Evolutionary conservation across 1,140 invertebrate species (phyloP).

Genomic region (Halotydeus destructor): DNA sequence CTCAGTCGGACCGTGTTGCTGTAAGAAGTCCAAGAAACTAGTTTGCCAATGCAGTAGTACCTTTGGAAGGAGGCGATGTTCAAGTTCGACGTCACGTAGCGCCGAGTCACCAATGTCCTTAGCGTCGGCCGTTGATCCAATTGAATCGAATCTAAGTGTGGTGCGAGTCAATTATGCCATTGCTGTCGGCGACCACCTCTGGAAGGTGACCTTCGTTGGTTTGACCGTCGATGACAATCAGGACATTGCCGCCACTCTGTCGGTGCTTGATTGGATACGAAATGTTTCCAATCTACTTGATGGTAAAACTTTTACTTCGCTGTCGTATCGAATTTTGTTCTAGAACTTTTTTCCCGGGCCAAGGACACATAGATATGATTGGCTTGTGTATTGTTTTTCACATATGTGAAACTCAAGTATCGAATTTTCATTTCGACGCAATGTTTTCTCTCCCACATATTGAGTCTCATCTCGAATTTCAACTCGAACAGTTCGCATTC

Average conservation of each 20-base stretch:
- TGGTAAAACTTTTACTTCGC: neutral
- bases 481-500: no score
- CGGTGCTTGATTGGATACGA: neutral
- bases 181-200: neutral
- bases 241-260: neutral
- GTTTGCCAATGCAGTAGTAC: neutral
- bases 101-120: neutral
- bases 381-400: no score
- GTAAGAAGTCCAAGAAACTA: neutral
- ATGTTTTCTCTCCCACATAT: no score
- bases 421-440: no score
- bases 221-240: neutral
- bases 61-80: neutral
- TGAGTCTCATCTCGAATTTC: no score
- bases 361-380: neutral
- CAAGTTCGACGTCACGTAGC: neutral
- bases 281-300: conserved; percentile 1
- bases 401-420: no score
- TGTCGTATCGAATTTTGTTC: neutral
- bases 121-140: neutral
- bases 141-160: neutral
- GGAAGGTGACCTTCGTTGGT: neutral
- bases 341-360: neutral
- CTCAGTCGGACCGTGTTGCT: conserved; percentile 6
- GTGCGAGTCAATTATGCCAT: conserved; percentile 3